Percentiles rank a stretch among this genome's conserved stretches.
Conservation (phyloP, 2,797 vertebrate genomes). For the Gallinago nigripennis region DNA sequence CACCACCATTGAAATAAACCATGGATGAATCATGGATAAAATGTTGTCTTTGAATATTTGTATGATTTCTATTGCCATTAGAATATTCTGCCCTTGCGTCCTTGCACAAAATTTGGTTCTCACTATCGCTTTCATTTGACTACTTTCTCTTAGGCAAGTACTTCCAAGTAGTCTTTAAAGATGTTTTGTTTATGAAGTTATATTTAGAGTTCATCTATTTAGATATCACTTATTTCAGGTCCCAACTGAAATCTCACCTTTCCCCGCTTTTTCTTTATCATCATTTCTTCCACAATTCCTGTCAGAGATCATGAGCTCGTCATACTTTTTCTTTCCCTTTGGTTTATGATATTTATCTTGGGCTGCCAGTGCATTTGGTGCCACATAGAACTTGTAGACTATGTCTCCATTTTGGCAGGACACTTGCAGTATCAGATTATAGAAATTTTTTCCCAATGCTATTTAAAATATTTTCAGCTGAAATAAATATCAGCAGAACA, state of each 20-base stretch:
- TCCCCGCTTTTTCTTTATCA: fast-evolving
- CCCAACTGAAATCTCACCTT: neutral
- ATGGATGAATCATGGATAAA: neutral
- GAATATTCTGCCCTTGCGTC: neutral
- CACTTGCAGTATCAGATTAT: neutral
- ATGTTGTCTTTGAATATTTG: neutral
- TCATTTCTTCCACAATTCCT: neutral
- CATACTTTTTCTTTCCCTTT: neutral
- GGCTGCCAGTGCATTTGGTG: neutral
- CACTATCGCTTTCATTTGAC: neutral
- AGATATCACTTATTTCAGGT: neutral
- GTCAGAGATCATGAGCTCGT: neutral
- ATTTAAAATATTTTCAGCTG: neutral
- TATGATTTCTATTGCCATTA: neutral
- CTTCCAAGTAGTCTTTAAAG: neutral
- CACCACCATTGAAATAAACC: neutral
- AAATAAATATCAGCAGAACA: neutral
- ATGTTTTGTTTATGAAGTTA: neutral
- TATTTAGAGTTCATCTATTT: neutral
- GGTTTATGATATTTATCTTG: slow-evolving; percentile 9
- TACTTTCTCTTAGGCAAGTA: neutral
- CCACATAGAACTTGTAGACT: neutral
- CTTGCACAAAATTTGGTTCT: neutral
- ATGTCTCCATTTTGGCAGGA: neutral
- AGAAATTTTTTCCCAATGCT: neutral